Evolutionary conservation across 2,113 vertebrate species (phyloP).

Genomic region (Oncorhynchus clarkii): DNA sequence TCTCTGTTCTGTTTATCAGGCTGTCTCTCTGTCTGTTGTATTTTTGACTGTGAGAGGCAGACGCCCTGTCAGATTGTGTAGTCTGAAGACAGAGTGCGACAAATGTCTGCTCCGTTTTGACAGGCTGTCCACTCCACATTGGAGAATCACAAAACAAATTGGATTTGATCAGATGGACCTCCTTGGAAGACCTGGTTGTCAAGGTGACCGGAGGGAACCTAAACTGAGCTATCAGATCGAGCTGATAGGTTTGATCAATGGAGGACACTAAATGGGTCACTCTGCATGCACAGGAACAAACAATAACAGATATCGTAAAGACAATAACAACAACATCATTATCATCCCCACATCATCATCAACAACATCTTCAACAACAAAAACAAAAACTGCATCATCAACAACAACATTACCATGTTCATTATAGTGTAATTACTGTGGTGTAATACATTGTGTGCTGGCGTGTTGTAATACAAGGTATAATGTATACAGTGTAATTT

Average conservation of each 20-base stretch:
- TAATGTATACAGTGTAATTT: too few relatives aligned
- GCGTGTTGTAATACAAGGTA: too few relatives aligned
- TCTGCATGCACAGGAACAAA: too few relatives aligned
- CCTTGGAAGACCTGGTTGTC: slow-evolving; percentile 23
- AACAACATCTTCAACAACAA: too few relatives aligned
- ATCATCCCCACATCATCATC: too few relatives aligned
- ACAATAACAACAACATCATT: too few relatives aligned
- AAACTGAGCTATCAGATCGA: slow-evolving; percentile 7
- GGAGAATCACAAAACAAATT: slow-evolving; percentile 36
- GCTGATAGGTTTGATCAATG: slow-evolving; percentile 9
- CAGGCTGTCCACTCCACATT: slow-evolving; percentile 20
- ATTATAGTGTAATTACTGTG: too few relatives aligned
- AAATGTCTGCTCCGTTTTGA: slow-evolving; percentile 32
- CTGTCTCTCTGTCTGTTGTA: background rate
- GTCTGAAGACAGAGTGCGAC: slow-evolving; percentile 7
- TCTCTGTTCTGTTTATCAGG: background rate
- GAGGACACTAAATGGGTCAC: too few relatives aligned
- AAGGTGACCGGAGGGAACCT: slow-evolving; percentile 26
- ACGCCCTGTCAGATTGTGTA: slow-evolving; percentile 25
- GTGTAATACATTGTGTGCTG: too few relatives aligned
- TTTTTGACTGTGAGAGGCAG: slow-evolving; percentile 16
- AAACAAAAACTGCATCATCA: too few relatives aligned
- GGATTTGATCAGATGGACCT: slow-evolving; percentile 40
- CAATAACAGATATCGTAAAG: too few relatives aligned
- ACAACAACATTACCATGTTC: too few relatives aligned